Conservation (phyloP, 2,797 vertebrate species). For the Mus minutoides region DNA sequence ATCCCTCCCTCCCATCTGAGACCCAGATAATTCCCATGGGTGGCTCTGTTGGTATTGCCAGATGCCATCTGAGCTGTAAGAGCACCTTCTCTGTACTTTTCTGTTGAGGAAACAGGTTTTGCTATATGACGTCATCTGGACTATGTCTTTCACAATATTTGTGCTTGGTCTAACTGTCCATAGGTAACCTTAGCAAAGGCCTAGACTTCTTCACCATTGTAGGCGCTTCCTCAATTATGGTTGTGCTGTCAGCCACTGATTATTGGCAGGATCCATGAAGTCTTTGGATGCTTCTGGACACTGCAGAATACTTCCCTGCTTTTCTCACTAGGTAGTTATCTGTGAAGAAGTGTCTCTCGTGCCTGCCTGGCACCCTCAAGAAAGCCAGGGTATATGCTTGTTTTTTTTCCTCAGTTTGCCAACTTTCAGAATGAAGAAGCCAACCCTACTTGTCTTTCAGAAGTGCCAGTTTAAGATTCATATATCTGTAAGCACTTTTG, state of each 20-base stretch:
- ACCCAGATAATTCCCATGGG: neutral
- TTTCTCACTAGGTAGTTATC: neutral
- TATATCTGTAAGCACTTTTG: neutral
- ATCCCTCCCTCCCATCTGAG: neutral
- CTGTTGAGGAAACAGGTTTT: neutral
- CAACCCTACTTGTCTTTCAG: neutral
- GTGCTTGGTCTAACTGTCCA: neutral
- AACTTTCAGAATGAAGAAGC: neutral
- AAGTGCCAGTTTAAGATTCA: neutral
- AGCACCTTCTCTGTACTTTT: neutral
- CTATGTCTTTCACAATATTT: neutral
- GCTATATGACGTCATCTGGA: neutral
- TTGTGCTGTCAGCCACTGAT: neutral
- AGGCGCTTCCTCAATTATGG: neutral
- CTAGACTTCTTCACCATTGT: neutral
- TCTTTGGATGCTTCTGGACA: neutral
- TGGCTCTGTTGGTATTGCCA: neutral
- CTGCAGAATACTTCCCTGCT: neutral
- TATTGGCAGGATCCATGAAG: neutral
- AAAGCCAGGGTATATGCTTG: neutral
- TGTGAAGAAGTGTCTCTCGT: neutral
- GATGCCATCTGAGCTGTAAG: neutral
- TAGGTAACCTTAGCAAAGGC: neutral
- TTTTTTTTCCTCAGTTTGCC: neutral
- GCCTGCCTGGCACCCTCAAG: neutral